A percentile compares a stretch with the other conserved stretches of the same genome.
Evolutionary conservation across 2,888 invertebrate genomes (phyloP).

Genomic region (Yponomeuta evonymella): DNA sequence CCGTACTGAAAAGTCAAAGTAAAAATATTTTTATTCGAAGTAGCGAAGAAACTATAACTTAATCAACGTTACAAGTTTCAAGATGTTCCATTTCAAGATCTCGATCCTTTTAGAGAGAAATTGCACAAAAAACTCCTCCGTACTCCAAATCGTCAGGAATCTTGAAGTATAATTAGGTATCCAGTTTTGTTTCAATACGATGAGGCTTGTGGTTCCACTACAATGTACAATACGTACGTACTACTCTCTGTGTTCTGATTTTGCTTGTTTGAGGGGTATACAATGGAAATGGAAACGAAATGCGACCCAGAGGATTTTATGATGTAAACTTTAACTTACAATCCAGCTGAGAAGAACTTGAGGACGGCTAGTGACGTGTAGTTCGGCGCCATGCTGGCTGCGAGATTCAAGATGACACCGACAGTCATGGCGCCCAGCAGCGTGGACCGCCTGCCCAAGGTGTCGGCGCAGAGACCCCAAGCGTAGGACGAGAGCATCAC

Average conservation of each 20-base stretch:
- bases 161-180: too few relatives aligned
- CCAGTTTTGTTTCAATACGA: too few relatives aligned
- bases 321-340: slow-evolving; percentile 40
- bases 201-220: too few relatives aligned
- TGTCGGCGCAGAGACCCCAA: slow-evolving; percentile 60
- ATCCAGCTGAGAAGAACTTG: slow-evolving; percentile 52
- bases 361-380: slow-evolving; percentile 41
- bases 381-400: slow-evolving; percentile 48
- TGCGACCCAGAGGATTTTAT: too few relatives aligned
- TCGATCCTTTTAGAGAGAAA: too few relatives aligned
- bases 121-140: too few relatives aligned
- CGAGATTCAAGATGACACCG: slow-evolving; percentile 41
- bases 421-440: slow-evolving; percentile 54
- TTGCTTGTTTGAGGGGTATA: not conserved
- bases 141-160: too few relatives aligned
- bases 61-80: too few relatives aligned
- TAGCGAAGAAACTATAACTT: too few relatives aligned
- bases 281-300: not conserved
- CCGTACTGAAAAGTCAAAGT: slow-evolving; percentile 37
- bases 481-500: slow-evolving; percentile 57
- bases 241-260: not conserved
- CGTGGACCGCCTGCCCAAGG: slow-evolving; percentile 46
- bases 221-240: too few relatives aligned
- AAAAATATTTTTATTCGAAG: not conserved
- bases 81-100: too few relatives aligned